Conservation (phyloP, 2,797 vertebrate species). For the Phataginus tetradactyla region DNA sequence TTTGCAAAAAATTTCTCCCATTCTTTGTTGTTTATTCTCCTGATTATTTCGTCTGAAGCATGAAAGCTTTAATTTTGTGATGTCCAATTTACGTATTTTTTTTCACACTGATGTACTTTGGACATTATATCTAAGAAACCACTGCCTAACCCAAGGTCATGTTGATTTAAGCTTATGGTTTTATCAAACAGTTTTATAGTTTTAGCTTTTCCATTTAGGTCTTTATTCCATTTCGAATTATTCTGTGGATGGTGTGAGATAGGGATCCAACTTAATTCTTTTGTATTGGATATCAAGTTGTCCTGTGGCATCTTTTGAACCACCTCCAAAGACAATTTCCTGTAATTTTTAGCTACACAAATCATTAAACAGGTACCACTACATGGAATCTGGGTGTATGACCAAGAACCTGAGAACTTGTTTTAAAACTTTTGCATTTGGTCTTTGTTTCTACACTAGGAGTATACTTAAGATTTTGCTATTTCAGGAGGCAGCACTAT, state of each 20-base stretch:
- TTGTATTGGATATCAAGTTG: background rate
- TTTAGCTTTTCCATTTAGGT: background rate
- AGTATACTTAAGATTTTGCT: slow-evolving; percentile 11
- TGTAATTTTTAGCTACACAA: background rate
- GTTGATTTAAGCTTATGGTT: background rate
- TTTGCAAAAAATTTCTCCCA: background rate
- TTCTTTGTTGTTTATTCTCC: background rate
- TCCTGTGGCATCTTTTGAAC: background rate
- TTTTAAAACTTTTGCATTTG: background rate
- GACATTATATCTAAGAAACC: background rate
- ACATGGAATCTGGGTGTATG: background rate
- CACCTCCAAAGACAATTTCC: background rate
- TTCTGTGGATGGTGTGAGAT: background rate
- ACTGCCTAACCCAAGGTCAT: background rate
- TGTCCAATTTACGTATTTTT: background rate
- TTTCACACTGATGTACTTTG: background rate
- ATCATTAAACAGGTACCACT: background rate
- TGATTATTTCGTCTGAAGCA: background rate
- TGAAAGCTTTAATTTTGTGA: background rate
- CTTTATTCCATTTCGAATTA: slow-evolving; percentile 16
- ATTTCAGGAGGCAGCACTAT: background rate
- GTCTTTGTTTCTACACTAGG: background rate
- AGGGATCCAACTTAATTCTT: background rate
- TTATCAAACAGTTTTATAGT: background rate
- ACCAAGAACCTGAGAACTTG: background rate